Evolutionary conservation across 1,140 invertebrate species (phyloP).

Genomic region (Potamilus streckersoni): DNA sequence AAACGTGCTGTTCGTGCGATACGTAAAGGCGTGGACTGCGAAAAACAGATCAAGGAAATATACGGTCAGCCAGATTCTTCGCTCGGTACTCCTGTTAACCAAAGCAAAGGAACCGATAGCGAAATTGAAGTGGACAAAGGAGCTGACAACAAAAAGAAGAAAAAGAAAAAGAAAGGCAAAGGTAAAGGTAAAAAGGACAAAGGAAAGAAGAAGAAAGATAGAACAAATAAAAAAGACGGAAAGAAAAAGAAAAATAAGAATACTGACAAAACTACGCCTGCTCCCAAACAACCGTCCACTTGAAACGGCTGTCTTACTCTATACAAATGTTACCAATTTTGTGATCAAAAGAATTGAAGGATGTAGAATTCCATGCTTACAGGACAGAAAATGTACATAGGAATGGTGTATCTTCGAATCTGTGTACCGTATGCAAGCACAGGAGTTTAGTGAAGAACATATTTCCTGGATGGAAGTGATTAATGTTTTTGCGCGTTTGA

Average conservation of each 20-base stretch:
- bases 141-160: slow-evolving; percentile 3
- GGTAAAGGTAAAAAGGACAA: slow-evolving; percentile 3
- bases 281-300: too few relatives aligned
- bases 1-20: slow-evolving; percentile 20
- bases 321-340: too few relatives aligned
- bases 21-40: slow-evolving; percentile 24
- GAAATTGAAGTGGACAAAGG: neutral
- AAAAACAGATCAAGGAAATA: slow-evolving; percentile 16
- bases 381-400: too few relatives aligned
- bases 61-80: slow-evolving; percentile 8
- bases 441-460: too few relatives aligned
- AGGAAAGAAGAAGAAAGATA: slow-evolving; percentile 10
- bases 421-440: too few relatives aligned
- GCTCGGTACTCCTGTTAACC: neutral
- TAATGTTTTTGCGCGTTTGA: too few relatives aligned
- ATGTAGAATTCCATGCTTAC: too few relatives aligned
- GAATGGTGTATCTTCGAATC: too few relatives aligned
- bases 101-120: neutral
- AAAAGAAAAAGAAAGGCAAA: slow-evolving; percentile 14
- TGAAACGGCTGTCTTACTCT: too few relatives aligned
- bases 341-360: too few relatives aligned
- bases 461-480: too few relatives aligned
- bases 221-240: slow-evolving; percentile 1
- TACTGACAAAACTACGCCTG: slow-evolving; percentile 4
- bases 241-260: slow-evolving; percentile 1